Percentiles rank a stretch among this genome's conserved stretches.
phyloP scores from a whole-genome alignment of 2,888 invertebrate genomes.

The Eristalis pertinax region DNA sequence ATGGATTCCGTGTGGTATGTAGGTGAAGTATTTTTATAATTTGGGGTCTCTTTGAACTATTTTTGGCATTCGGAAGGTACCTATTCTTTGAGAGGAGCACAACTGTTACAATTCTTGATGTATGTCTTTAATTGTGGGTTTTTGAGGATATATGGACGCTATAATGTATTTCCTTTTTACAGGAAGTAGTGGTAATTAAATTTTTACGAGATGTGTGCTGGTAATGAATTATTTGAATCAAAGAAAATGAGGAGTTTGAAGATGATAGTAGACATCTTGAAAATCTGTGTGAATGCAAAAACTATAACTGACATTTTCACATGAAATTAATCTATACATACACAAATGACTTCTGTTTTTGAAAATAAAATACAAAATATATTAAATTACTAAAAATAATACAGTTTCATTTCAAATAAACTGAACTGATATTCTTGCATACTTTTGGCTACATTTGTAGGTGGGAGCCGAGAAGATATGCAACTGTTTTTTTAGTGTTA shows the following conservation, averaged over 20 bases:
- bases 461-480: not conserved
- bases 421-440: not conserved
- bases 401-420: too few relatives aligned
- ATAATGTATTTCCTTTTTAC: slow-evolving; percentile 4
- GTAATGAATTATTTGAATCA: not conserved
- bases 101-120: slow-evolving; percentile 16
- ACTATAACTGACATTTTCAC: too few relatives aligned
- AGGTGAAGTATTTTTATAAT: slow-evolving; percentile 67
- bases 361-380: too few relatives aligned
- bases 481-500: not conserved
- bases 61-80: slow-evolving; percentile 29
- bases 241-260: too few relatives aligned
- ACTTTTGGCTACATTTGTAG: not conserved
- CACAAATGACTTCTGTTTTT: too few relatives aligned
- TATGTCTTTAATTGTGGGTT: slow-evolving; percentile 7
- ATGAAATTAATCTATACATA: too few relatives aligned
- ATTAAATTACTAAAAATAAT: too few relatives aligned
- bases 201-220: not conserved
- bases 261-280: too few relatives aligned
- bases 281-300: too few relatives aligned
- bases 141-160: not conserved
- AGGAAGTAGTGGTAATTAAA: slow-evolving; percentile 32
- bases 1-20: slow-evolving; percentile 65
- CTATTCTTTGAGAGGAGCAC: not conserved
- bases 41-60: slow-evolving; percentile 48